These are phyloP conservation scores for Lithophane leautieri DNA, from an alignment of 2,888 invertebrate species.

Conservation along the genomic window DNA sequence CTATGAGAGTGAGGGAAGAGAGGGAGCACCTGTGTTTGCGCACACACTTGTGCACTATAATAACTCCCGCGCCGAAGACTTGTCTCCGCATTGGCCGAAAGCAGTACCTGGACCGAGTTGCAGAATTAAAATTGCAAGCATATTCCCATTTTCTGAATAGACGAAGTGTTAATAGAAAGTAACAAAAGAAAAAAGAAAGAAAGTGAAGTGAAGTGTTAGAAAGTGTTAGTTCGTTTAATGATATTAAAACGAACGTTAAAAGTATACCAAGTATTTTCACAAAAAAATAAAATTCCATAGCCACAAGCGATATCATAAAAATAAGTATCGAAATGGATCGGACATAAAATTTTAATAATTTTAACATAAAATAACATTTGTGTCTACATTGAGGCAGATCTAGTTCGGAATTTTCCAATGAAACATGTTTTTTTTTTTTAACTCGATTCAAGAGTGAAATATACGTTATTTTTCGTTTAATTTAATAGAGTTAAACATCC, in stretches of 20 bases:
- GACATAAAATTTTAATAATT: constrained; percentile 40
- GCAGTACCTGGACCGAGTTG: too few species aligned
- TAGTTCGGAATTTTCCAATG: constrained; percentile 19
- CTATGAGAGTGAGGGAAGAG: neutral
- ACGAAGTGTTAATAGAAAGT: too few species aligned
- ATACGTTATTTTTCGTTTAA: constrained; percentile 14
- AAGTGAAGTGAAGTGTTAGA: too few species aligned
- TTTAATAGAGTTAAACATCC: neutral
- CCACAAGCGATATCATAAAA: constrained; percentile 17
- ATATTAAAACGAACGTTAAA: too few species aligned
- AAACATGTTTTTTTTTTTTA: constrained; percentile 22
- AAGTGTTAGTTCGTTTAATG: too few species aligned
- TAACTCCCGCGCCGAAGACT: neutral
- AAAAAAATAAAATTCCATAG: constrained; percentile 5
- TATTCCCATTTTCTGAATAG: too few species aligned
- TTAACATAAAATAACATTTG: constrained; percentile 29
- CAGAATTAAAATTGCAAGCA: too few species aligned
- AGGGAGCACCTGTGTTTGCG: neutral
- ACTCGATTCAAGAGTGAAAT: constrained; percentile 5
- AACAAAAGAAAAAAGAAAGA: too few species aligned
- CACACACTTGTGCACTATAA: neutral
- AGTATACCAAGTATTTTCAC: neutral
- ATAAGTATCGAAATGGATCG: constrained; percentile 19
- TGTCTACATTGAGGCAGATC: constrained; percentile 20
- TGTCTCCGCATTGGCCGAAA: neutral